Evolutionary conservation across 92 coral and sea anemone species (phyloP), one percentile per base, ranked within the genome.

Genomic region (Porites cylindrica): DNA sequence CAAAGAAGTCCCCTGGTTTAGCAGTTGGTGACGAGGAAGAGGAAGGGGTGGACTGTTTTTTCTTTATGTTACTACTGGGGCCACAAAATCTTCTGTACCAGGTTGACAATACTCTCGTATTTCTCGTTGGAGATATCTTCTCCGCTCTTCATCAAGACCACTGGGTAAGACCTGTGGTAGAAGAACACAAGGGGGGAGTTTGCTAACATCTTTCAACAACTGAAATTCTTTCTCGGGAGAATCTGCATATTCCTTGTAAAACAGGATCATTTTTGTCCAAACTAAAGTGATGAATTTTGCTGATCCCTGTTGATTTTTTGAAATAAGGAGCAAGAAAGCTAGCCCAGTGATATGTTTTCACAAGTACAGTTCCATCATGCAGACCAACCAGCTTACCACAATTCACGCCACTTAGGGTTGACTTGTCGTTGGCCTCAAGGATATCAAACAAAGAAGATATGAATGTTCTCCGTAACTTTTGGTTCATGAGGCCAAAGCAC

Each of bases 291-390:
- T 87, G 85, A 53, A 61, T 74, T 54, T 66, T 75, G 70, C 73
- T 81, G 52, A 90, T 74, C 13, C 75, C 71, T 12, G 89, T 82
- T 20, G 84, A 17, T 58, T 89, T 89, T 32, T 56, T 78, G 82
- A 87, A 91, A 71, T 64, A 86, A 6, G 32, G 72, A 17, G 66
- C 70, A 26, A 91, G 75, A 69, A 24, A 77, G 20, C 43, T 12
- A 0, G 86, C 78, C 95, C 95, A 92, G 72, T 92, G 91, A 71
- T 92, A 92, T 50, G 78, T 81, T 2, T 87, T 90, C 26, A 86
- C 93, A 60, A 76, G 50, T 2, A 82, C 87, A 52, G 82, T 68
- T 8, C 93, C 93, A 51, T 90, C 88, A 84, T 93, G 96, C 19
- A 76, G 51, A 54, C 95, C 95, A 18, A 87, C 90, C 10, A 86